Base-by-base conservation (phyloP, 2,888 invertebrate species). In the Criorhina ranunculi region DNA sequence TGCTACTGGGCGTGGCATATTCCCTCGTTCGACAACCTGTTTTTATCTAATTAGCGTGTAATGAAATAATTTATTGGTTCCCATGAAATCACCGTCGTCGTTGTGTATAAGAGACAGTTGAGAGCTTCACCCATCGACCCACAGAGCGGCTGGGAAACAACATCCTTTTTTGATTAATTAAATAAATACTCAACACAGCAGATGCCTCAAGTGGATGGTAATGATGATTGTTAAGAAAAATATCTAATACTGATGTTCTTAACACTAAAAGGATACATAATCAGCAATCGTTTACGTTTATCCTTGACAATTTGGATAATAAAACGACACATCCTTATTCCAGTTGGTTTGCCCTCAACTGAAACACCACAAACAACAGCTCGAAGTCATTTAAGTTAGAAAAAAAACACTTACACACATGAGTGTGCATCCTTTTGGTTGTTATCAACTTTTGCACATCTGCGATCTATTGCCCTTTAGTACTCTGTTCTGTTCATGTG, bases 81-180 rank as follows among this genome's bases (percentile, higher is more conserved):
- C 15, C 31, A 33, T 42, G 19, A 60, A 51, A 37, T 37, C 35
- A 69, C 4, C 44, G 12, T 2, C 35, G 5, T n/a, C 24, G 24
- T 24, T 3, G 2, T 24, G 24, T 24, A 7, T 33, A 31, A 11
- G 46, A 31, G 11, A 12, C 6, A 11, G 7, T 24, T 11, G n/a
- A 9, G 24, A 29, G 19, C 29, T 29, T 7, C 8, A 53, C 31
- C 24, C 24, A 24, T 15, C 4, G 17, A 46, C 8, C 9, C 55
- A 11, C 15, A 60, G 12, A 42, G 37, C 17, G n/a, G 24, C 33
- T 12, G 33, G 19, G 8, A 17, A 19, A 46, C 9, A 42, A 29
- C 35, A 64, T 64, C 37, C 49, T 37, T 64, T 49, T 31, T 72
- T 72, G 60, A 62, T 72, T 72, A 72, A 72, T 60, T 42, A 51